phyloP scores from a whole-genome alignment of 2,113 vertebrate species.

The Myocastor coypus region DNA sequence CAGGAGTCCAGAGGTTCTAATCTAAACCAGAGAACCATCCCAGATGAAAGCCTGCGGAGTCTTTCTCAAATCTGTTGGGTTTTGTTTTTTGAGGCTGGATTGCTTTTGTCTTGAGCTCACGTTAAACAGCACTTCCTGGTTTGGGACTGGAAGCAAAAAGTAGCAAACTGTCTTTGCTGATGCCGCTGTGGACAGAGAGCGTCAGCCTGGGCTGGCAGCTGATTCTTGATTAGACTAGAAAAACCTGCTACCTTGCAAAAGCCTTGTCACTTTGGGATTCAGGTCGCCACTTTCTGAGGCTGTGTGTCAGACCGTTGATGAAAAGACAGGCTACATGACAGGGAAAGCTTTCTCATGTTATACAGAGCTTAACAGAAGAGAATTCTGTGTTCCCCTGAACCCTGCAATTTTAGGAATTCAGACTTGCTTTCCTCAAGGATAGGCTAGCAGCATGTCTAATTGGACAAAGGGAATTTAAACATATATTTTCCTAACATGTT shows the following conservation, averaged over 20 bases:
- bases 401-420: neutral
- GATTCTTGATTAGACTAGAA: neutral
- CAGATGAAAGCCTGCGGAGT: neutral
- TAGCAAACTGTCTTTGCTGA: neutral
- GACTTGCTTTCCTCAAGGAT: neutral
- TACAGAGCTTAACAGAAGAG: neutral
- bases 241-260: neutral
- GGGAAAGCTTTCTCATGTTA: neutral
- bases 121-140: conserved; percentile 71
- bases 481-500: conserved; percentile 14
- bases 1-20: neutral
- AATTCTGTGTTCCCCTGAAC: neutral
- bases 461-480: neutral
- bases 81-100: neutral
- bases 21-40: neutral
- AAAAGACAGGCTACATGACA: neutral
- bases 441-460: neutral
- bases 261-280: neutral
- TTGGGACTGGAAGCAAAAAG: conserved; percentile 42
- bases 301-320: neutral
- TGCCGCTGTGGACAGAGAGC: neutral
- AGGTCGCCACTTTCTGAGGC: neutral
- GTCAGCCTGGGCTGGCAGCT: neutral
- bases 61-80: neutral
- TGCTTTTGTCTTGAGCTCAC: conserved; percentile 60